Conservation (phyloP, 2,888 invertebrate genomes). For the Heliconius hortense region DNA sequence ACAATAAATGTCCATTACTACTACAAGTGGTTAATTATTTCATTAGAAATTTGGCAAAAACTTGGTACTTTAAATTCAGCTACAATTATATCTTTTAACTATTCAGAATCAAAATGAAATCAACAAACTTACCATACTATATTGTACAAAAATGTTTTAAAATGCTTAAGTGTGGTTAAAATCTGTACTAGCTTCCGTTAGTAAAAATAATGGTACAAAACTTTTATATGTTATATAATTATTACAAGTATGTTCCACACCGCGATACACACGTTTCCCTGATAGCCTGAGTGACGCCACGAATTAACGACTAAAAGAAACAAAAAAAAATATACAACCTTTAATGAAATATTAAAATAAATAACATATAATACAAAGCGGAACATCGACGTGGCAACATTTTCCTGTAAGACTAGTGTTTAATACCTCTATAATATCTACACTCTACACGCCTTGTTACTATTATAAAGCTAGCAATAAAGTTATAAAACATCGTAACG, state of each 20-base stretch:
- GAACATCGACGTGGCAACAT: slow-evolving; percentile 79
- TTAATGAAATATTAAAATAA: slow-evolving; percentile 73
- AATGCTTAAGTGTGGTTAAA: slow-evolving; percentile 32
- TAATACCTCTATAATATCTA: slow-evolving; percentile 77
- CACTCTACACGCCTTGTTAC: slow-evolving; percentile 53
- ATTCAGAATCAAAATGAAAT: slow-evolving; percentile 34
- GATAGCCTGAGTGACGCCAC: slow-evolving; percentile 65
- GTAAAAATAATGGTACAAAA: slow-evolving; percentile 37
- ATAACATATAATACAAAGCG: slow-evolving; percentile 80
- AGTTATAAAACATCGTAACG: slow-evolving; percentile 43
- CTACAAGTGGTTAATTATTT: slow-evolving; percentile 16
- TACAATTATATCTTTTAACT: slow-evolving; percentile 29
- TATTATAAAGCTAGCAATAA: slow-evolving; percentile 47
- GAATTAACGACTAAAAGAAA: slow-evolving; percentile 61
- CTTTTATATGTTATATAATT: slow-evolving; percentile 25
- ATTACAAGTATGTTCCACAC: slow-evolving; percentile 34
- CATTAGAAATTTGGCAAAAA: slow-evolving; percentile 29
- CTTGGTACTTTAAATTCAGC: slow-evolving; percentile 28
- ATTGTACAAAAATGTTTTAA: slow-evolving; percentile 38
- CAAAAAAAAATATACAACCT: slow-evolving; percentile 69
- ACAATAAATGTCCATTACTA: slow-evolving; percentile 48
- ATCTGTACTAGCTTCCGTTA: slow-evolving; percentile 33
- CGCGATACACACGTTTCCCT: slow-evolving; percentile 50
- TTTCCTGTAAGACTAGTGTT: slow-evolving; percentile 78
- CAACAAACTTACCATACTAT: slow-evolving; percentile 37